These are phyloP conservation scores for Melitaea cinxia DNA, from an alignment of 1,140 invertebrate species.

Conservation along the genomic window DNA sequence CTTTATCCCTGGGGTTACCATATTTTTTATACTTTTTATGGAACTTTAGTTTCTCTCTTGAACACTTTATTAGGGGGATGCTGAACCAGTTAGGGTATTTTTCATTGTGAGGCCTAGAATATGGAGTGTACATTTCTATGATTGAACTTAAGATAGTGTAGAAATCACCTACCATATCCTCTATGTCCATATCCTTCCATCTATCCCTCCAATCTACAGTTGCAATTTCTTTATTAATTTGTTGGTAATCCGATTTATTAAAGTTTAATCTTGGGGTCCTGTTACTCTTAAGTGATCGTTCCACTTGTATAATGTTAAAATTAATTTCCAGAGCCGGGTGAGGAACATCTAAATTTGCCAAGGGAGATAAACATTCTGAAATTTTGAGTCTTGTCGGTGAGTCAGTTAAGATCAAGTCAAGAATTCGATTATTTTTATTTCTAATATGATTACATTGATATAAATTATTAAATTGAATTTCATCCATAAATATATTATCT, in stretches of 20 bases:
- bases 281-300: neutral
- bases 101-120: neutral
- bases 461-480: neutral
- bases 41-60: neutral
- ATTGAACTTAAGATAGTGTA: neutral
- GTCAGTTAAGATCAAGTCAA: neutral
- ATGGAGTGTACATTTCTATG: neutral
- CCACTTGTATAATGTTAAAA: neutral
- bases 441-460: constrained; percentile 5
- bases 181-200: neutral
- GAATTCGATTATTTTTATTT: constrained; percentile 7
- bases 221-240: neutral
- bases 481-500: constrained; percentile 6
- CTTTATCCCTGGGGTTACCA: neutral
- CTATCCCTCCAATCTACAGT: neutral
- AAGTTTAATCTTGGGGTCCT: constrained; percentile 1
- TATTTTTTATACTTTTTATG: neutral
- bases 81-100: neutral
- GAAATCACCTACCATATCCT: neutral
- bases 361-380: constrained; percentile 5
- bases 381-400: neutral
- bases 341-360: neutral
- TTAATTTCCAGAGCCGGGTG: constrained; percentile 6
- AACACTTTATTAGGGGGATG: neutral
- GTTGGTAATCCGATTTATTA: neutral